A percentile compares a stretch with the other conserved stretches of the same genome.
Evolutionary conservation across 2,113 vertebrate genomes (phyloP).

Genomic region (Perca schrenkii): DNA sequence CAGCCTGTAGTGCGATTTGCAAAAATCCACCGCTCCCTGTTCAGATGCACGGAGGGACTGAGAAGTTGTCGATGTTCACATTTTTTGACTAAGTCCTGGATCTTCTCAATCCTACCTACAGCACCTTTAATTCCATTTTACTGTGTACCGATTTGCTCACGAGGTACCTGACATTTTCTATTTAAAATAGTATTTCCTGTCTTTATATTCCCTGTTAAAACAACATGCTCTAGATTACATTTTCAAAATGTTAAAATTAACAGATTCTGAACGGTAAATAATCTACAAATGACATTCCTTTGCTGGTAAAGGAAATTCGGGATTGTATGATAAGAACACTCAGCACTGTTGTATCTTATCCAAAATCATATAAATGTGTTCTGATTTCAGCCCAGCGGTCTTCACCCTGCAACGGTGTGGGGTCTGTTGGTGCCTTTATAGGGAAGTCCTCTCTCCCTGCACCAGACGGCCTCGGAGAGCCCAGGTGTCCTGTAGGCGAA

Average conservation of each 20-base stretch:
- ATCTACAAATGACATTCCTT: not conserved
- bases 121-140: too few species aligned
- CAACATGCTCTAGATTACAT: not conserved
- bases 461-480: constrained; percentile 85
- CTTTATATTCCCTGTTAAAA: not conserved
- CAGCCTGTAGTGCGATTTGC: too few species aligned
- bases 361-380: not conserved
- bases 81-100: too few species aligned
- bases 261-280: not conserved
- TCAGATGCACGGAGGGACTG: too few species aligned
- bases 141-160: too few species aligned
- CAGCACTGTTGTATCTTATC: too few species aligned
- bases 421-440: constrained; percentile 63
- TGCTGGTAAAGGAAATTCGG: not conserved
- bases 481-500: constrained; percentile 85
- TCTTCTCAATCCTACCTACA: too few species aligned
- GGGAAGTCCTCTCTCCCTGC: constrained; percentile 85
- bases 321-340: not conserved
- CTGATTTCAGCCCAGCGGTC: not conserved
- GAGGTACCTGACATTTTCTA: too few species aligned
- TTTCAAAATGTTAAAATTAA: not conserved
- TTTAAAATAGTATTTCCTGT: not conserved
- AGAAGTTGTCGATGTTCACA: too few species aligned
- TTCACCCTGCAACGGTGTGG: not conserved
- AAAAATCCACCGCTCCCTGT: too few species aligned